phyloP scores from a whole-genome alignment of 2,113 vertebrate species.

The Sprattus sprattus region DNA sequence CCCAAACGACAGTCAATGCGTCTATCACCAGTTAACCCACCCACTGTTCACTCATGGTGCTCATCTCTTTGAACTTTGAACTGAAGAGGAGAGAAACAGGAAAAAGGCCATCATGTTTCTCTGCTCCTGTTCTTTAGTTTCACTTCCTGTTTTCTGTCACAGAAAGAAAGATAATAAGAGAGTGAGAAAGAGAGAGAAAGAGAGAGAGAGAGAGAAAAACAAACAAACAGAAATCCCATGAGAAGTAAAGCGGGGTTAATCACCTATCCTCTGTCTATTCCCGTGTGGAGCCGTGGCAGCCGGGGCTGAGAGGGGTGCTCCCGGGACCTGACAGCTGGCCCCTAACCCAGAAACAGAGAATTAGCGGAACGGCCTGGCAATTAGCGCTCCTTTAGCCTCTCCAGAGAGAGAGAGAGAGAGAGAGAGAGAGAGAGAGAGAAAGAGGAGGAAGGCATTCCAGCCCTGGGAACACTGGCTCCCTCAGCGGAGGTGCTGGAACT shows the following conservation, averaged over 20 bases:
- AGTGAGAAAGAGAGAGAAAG: background rate
- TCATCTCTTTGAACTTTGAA: background rate
- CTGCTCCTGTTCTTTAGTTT: slow-evolving; percentile 22
- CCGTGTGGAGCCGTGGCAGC: background rate
- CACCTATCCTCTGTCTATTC: slow-evolving; percentile 28
- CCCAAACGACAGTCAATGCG: background rate
- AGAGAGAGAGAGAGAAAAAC: background rate
- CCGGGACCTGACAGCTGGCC: slow-evolving; percentile 53
- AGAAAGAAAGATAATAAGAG: slow-evolving; percentile 20
- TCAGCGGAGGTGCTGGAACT: background rate
- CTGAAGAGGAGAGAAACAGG: background rate
- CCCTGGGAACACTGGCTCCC: slow-evolving; percentile 25
- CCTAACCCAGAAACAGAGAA: slow-evolving; percentile 57
- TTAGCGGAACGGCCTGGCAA: slow-evolving; percentile 56
- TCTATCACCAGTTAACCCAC: background rate
- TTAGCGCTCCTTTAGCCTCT: slow-evolving; percentile 52
- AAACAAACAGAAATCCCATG: background rate
- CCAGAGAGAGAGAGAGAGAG: slow-evolving; percentile 23
- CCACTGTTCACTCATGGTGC: background rate
- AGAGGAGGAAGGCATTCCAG: slow-evolving; percentile 11
- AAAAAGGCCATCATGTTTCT: background rate
- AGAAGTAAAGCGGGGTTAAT: background rate
- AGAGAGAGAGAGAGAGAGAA: slow-evolving; percentile 21
- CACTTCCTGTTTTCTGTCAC: slow-evolving; percentile 29
- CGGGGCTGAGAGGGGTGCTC: slow-evolving; percentile 7